Evolutionary conservation across 2,888 invertebrate genomes (phyloP), one percentile per base, ranked within the genome.

Genomic region (Lepas anatifera): DNA sequence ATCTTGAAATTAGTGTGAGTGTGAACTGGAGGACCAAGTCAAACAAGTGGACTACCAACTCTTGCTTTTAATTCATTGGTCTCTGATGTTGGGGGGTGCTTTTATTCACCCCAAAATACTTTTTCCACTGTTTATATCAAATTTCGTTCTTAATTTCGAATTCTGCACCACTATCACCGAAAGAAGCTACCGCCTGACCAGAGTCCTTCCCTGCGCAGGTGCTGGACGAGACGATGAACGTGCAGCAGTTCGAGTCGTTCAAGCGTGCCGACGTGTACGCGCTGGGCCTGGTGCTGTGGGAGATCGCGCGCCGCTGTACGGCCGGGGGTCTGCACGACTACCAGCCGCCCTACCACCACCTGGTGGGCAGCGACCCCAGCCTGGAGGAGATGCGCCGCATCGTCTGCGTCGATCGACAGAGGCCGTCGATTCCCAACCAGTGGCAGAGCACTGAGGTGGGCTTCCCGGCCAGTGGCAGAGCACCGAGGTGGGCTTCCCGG

Each of bases 191-290:
- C n/a, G n/a, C n/a, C n/a, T n/a, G n/a, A n/a, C n/a, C n/a, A n/a
- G n/a, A n/a, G n/a, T n/a, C n/a, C n/a, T n/a, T n/a, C n/a, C n/a
- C n/a, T 67, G 63, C 67, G 3, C 72, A 73, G 73, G 70, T 70
- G 66, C 83, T 98, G 68, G 94, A 95, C 77, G 95, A 95, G 78
- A 87, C 90, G 69, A 90, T 97, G 85, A 95, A 95, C 81, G 88
- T 89, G 78, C 87, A 88, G 74, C 92, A 95, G 79, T 98, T 99
- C 81, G 95, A 97, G 80, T 94, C 96, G 27, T 98, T 96, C 84
- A 96, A 96, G 82, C 85, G 95, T 71, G 96, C 95, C 2, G 98
- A 99, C 82, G 94, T 99, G n/a, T 99, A 99, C 80, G 94, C 98
- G 2, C 87, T 97, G 76, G 96, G 97, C 0, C 84, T 99, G 74